Percentiles rank a stretch among this genome's conserved stretches.
phyloP scores from a whole-genome alignment of 2,113 vertebrate genomes.

The Menura novaehollandiae region DNA sequence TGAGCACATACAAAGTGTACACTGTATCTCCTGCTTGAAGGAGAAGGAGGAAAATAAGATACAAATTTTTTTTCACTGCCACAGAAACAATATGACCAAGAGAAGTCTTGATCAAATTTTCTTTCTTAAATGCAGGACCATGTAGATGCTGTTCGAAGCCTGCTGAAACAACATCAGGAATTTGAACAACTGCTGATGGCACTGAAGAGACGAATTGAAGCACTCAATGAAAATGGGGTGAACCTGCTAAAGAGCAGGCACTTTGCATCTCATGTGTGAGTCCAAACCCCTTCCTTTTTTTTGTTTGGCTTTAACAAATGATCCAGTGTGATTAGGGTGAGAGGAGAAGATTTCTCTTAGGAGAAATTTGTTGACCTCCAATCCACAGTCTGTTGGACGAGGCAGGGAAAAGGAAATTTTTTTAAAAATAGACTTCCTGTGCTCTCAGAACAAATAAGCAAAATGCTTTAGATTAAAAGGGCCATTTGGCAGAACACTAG shows the following conservation, averaged over 20 bases:
- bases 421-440: neutral
- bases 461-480: neutral
- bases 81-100: neutral
- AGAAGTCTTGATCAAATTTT: neutral
- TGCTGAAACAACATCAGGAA: constrained; percentile 80
- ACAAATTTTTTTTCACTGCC: neutral
- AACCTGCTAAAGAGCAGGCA: constrained; percentile 69
- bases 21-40: neutral
- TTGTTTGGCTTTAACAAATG: neutral
- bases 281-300: neutral
- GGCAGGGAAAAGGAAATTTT: accelerated
- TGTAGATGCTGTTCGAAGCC: constrained; percentile 71
- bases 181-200: constrained; percentile 73
- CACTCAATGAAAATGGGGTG: constrained; percentile 66
- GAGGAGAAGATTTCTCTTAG: neutral
- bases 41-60: neutral
- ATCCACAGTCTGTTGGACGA: neutral
- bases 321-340: neutral
- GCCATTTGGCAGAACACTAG: neutral
- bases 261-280: constrained; percentile 72
- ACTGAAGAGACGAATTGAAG: constrained; percentile 72
- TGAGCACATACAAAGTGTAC: neutral
- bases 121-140: constrained; percentile 74
- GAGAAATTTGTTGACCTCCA: neutral
- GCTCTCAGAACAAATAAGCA: neutral